A percentile compares a stretch with the other conserved stretches of the same genome.
Conservation (phyloP, 2,113 vertebrate genomes). For the Gymnogyps californianus region DNA sequence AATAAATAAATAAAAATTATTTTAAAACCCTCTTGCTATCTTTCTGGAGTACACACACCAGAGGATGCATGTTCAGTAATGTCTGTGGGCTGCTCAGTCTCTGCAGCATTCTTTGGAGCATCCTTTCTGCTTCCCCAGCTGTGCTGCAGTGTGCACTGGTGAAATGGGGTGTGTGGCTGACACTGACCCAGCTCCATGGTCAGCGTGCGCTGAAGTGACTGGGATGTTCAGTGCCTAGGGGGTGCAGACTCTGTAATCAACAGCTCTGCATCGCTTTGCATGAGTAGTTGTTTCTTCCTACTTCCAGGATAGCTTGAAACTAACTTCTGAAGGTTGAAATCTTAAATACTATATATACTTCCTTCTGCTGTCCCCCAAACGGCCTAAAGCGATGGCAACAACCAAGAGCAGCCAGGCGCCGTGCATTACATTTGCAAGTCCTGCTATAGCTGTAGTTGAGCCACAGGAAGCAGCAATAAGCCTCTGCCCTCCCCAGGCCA, state of each 20-base stretch:
- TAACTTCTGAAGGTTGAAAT: neutral
- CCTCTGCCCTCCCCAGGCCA: neutral
- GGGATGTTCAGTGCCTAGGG: neutral
- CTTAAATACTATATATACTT: neutral
- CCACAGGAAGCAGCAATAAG: neutral
- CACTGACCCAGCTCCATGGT: neutral
- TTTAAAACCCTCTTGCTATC: neutral
- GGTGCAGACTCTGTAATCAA: neutral
- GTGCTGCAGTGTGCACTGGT: neutral
- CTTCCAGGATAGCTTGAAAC: neutral
- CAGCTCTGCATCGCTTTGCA: neutral
- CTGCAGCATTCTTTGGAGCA: neutral
- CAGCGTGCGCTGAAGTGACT: too few species aligned
- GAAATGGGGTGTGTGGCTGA: rapidly evolving
- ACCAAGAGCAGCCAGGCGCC: neutral
- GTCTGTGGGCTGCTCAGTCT: neutral
- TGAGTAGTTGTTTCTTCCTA: neutral
- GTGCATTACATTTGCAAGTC: neutral
- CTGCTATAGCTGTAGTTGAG: neutral
- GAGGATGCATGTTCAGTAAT: neutral
- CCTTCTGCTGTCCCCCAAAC: neutral
- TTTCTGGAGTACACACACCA: neutral
- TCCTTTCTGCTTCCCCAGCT: neutral
- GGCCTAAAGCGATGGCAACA: neutral
- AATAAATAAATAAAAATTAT: neutral